phyloP scores from a whole-genome alignment of 2,888 invertebrate species.

The Patella caerulea region DNA sequence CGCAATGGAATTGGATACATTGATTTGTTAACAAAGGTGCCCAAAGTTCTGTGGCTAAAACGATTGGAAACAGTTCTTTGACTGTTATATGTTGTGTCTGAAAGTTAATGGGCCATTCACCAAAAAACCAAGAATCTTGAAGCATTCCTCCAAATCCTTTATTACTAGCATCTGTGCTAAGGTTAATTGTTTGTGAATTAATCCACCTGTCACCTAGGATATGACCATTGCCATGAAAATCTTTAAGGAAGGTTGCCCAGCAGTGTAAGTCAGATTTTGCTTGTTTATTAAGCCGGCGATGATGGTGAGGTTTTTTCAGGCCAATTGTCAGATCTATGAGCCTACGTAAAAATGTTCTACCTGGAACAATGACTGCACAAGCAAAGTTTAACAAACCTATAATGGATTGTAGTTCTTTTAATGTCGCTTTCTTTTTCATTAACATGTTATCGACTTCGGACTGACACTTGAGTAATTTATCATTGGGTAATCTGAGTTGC shows the following conservation, averaged over 20 bases:
- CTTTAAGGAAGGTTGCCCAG: not conserved
- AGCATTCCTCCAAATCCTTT: conserved; percentile 21
- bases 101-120: conserved; percentile 3
- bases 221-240: conserved; percentile 3
- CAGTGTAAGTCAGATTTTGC: not conserved
- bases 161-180: conserved; percentile 20
- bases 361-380: conserved; percentile 25
- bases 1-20: no score
- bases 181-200: not conserved
- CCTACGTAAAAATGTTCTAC: conserved; percentile 25
- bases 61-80: no score
- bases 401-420: conserved; percentile 25
- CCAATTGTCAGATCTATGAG: conserved; percentile 22
- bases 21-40: no score
- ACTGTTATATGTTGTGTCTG: not conserved
- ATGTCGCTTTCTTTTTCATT: conserved; percentile 9
- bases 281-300: not conserved
- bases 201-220: conserved; percentile 14
- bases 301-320: not conserved
- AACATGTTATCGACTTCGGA: not conserved
- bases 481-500: no score
- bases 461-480: no score
- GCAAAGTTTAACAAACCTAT: conserved; percentile 29
- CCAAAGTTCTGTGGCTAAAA: no score
- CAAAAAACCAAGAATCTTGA: conserved; percentile 17